Evolutionary conservation across 2,888 invertebrate species (phyloP), one percentile per base, ranked within the genome.

Genomic region (Spatulosminthurus flaviceps): DNA sequence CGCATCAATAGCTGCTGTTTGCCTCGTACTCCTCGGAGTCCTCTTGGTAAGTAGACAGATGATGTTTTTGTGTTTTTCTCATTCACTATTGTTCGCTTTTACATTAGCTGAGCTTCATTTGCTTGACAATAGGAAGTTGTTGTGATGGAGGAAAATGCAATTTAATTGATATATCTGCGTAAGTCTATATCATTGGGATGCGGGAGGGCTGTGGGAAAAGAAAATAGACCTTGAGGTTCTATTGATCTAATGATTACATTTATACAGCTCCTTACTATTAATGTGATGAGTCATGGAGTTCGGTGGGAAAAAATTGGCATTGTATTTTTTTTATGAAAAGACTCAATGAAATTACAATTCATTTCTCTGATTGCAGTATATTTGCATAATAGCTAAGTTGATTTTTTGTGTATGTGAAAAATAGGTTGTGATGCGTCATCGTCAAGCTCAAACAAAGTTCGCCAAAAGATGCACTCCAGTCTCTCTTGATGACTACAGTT

Each of bases 381-480:
- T 34, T 34, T 34, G 26, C 4, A 74, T 74, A 19, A 21, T 26
- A 51, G 34, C 19, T 34, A 21, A 11, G 21, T 74, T 60, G 51
- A 51, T 64, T 43, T 22, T 26, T 67, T 69, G 34, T 34, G 34
- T 34, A 9, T 22, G 1, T 24, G 22, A 61, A 22, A 29, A 90
- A 5, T 88, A 95, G 92, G 89, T 94, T 84, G 90, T 95, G 61
- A 93, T 95, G 88, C 91, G 94, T 76, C 93, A 94, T 84, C 91
- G 95, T 7, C 93, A 95, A 80, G 92, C 93, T 82, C 92, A 93
- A 21, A 92, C 93, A 85, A 92, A 92, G 84, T 95, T 95, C 86
- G 94, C 94, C 0, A 94, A 95, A 88, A 91, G 95, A 78, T 96
- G 95, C 86, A 93, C 94, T 0, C 95, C 95, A 0, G 95, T 95